These are phyloP conservation scores for Oreochromis spilurus DNA, from an alignment of 2,113 vertebrate species.

Conservation along the genomic window DNA sequence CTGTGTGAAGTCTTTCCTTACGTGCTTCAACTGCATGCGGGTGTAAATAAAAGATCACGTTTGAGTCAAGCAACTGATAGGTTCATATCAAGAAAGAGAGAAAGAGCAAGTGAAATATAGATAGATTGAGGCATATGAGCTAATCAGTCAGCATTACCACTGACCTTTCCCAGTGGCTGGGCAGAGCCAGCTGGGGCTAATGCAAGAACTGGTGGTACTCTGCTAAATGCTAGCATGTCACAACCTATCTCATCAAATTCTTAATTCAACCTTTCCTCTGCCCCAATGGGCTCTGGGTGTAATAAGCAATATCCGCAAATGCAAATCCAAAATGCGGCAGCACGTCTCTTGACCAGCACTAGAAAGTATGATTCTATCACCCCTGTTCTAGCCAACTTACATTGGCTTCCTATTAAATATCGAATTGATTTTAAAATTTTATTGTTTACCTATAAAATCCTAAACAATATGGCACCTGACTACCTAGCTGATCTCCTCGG, in stretches of 20 bases:
- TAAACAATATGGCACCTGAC: too few relatives aligned
- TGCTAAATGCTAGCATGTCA: conserved; percentile 59
- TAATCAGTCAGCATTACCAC: conserved; percentile 16
- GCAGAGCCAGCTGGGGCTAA: neutral
- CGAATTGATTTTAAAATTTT: too few relatives aligned
- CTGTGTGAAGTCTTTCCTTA: neutral
- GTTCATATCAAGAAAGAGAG: neutral
- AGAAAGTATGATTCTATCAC: too few relatives aligned
- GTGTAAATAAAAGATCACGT: neutral
- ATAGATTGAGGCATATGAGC: conserved; percentile 8
- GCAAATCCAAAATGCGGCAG: too few relatives aligned
- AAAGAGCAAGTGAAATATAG: neutral
- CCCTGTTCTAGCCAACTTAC: too few relatives aligned
- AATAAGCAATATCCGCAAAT: conserved; percentile 49
- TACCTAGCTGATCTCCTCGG: too few relatives aligned
- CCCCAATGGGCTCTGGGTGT: conserved; percentile 9
- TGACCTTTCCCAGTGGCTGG: conserved; percentile 52
- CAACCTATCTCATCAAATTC: conserved; percentile 49
- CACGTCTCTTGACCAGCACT: too few relatives aligned
- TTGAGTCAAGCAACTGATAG: neutral
- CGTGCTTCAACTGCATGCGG: neutral
- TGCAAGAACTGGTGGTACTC: conserved; percentile 11
- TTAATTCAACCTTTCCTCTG: conserved; percentile 44
- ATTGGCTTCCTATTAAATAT: too few relatives aligned
- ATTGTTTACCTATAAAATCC: too few relatives aligned